phyloP scores from a whole-genome alignment of 2,113 vertebrate genomes.

The Gallinago undulata region DNA sequence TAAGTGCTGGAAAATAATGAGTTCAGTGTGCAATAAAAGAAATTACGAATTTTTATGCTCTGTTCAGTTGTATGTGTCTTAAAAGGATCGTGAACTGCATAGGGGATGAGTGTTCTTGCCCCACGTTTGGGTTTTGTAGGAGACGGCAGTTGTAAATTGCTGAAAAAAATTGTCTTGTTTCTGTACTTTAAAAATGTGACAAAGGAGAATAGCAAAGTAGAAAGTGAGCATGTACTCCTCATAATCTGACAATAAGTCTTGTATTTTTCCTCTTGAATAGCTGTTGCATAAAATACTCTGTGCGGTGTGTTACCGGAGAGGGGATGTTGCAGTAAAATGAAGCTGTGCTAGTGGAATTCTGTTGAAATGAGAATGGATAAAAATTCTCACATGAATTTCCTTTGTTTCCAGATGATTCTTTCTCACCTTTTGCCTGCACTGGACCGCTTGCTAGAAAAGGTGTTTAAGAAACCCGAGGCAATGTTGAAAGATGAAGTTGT shows the following conservation, averaged over 20 bases:
- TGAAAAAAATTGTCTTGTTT: not conserved
- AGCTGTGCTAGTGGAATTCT: not conserved
- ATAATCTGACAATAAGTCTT: not conserved
- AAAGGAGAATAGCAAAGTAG: not conserved
- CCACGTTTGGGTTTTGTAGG: not conserved
- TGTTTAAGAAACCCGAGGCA: constrained; percentile 62
- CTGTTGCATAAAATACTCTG: not conserved
- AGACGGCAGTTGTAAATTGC: not conserved
- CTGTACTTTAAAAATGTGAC: not conserved
- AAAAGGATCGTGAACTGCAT: not conserved
- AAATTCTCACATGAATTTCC: not conserved
- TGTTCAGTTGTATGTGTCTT: not conserved
- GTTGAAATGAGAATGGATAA: not conserved
- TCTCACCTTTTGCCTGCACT: constrained; percentile 78
- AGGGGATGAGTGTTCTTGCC: not conserved
- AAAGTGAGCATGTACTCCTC: not conserved
- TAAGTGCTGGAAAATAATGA: not conserved
- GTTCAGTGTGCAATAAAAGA: not conserved
- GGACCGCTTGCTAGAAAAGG: constrained; percentile 82
- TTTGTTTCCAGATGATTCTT: constrained; percentile 78
- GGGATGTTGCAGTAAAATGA: not conserved
- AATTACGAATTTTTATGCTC: not conserved
- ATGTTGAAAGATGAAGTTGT: constrained; percentile 81
- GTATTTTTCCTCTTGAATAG: not conserved
- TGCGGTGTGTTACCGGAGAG: not conserved